A percentile compares a stretch with the other conserved stretches of the same genome.
These are phyloP conservation scores for Agapostemon virescens DNA, from an alignment of 2,888 invertebrate species.

Conservation along the genomic window DNA sequence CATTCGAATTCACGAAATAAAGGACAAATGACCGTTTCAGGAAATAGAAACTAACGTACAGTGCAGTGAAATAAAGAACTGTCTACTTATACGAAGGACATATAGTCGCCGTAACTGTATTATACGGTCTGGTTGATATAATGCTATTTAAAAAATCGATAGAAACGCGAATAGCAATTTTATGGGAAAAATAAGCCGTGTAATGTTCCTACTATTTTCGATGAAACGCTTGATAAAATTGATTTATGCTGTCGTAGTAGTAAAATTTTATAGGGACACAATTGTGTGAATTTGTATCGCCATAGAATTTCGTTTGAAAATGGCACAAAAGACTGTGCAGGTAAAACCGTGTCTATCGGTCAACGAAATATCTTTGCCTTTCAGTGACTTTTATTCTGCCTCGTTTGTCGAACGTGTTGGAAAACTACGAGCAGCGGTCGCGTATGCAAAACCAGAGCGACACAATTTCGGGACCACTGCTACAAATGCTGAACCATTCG, in stretches of 20 bases:
- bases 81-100: too few relatives aligned
- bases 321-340: constrained; percentile 6
- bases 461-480: constrained; percentile 51
- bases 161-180: too few relatives aligned
- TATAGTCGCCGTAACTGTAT: too few relatives aligned
- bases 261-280: neutral
- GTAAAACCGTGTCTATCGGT: constrained; percentile 5
- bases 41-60: too few relatives aligned
- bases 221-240: neutral
- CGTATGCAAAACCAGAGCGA: constrained; percentile 52
- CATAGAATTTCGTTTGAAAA: constrained; percentile 2
- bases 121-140: neutral
- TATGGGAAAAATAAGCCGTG: neutral
- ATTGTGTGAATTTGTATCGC: neutral
- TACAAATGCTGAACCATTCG: constrained; percentile 18
- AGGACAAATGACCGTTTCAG: too few relatives aligned
- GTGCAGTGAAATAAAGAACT: too few relatives aligned
- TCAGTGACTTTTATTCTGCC: constrained; percentile 13
- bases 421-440: constrained; percentile 39
- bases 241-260: neutral
- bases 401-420: constrained; percentile 34
- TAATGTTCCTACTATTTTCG: neutral
- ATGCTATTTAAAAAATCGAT: neutral
- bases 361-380: constrained; percentile 22
- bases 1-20: too few relatives aligned